phyloP scores from a whole-genome alignment of 2,888 invertebrate species.

The Drosophila mercatorum region DNA sequence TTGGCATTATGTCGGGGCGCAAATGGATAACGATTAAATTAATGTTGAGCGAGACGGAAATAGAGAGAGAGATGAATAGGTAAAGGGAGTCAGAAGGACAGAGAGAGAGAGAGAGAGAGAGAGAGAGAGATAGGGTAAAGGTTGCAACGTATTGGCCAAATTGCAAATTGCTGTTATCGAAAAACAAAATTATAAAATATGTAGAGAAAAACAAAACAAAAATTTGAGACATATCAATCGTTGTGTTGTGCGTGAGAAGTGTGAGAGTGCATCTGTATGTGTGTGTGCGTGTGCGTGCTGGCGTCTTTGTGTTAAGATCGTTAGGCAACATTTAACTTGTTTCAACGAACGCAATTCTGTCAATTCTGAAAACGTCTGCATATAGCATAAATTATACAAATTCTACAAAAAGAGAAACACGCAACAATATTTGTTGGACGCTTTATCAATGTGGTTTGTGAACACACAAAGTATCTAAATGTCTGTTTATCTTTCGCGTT shows the following conservation, averaged over 20 bases:
- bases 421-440: slow-evolving; percentile 11
- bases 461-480: slow-evolving; percentile 18
- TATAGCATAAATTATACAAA: slow-evolving; percentile 67
- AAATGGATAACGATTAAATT: slow-evolving; percentile 8
- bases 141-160: slow-evolving; percentile 1
- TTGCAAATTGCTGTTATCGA: slow-evolving; percentile 16
- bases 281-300: slow-evolving; percentile 7
- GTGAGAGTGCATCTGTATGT: background rate
- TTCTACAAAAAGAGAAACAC: slow-evolving; percentile 22
- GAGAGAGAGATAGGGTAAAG: background rate
- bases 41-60: background rate
- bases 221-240: slow-evolving; percentile 46
- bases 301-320: slow-evolving; percentile 13
- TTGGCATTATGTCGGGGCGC: slow-evolving; percentile 1
- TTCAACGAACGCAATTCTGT: slow-evolving; percentile 65
- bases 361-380: slow-evolving; percentile 55
- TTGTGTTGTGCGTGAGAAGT: slow-evolving; percentile 23
- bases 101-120: slow-evolving; percentile 1
- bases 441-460: slow-evolving; percentile 4
- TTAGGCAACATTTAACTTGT: slow-evolving; percentile 28
- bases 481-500: slow-evolving; percentile 13
- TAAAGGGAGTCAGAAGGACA: background rate
- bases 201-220: background rate
- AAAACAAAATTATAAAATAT: background rate
- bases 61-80: background rate